Percentiles rank a stretch among this genome's conserved stretches.
Evolutionary conservation across 2,797 vertebrate species (phyloP).

Genomic region (Ptychadena robeensis): DNA sequence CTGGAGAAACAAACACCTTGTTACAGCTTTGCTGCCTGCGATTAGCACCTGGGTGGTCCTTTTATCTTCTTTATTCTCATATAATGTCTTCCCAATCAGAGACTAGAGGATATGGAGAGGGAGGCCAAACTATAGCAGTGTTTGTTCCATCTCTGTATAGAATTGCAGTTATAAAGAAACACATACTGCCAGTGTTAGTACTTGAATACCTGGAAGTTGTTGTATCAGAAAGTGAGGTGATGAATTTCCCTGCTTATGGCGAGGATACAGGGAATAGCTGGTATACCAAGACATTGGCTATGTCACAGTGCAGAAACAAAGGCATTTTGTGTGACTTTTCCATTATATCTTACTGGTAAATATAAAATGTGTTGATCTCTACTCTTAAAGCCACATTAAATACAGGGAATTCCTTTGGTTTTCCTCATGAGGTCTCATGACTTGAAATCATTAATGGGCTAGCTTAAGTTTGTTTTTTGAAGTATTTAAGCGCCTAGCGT

Average conservation of each 20-base stretch:
- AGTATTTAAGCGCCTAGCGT: no score
- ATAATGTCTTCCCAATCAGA: not conserved
- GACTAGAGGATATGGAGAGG: not conserved
- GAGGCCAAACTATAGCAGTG: not conserved
- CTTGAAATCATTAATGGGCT: not conserved
- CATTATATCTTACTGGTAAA: no score
- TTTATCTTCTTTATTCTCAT: not conserved
- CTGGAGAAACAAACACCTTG: not conserved
- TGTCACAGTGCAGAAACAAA: no score
- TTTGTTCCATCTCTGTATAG: not conserved
- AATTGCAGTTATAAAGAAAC: no score
- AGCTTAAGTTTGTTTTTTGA: not conserved
- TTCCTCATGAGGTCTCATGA: slow-evolving; percentile 19
- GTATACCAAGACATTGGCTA: no score
- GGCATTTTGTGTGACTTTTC: no score
- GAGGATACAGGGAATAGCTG: no score
- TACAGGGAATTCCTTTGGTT: not conserved
- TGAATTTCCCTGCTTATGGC: no score
- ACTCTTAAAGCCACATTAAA: not conserved
- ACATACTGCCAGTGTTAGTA: no score
- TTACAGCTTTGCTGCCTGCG: not conserved
- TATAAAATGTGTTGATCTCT: no score
- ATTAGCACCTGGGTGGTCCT: not conserved
- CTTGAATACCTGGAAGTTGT: no score
- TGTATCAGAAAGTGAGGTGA: no score